Evolutionary conservation across 2,797 vertebrate species (phyloP), one percentile per base, ranked within the genome.

Genomic region (Falco berigora): DNA sequence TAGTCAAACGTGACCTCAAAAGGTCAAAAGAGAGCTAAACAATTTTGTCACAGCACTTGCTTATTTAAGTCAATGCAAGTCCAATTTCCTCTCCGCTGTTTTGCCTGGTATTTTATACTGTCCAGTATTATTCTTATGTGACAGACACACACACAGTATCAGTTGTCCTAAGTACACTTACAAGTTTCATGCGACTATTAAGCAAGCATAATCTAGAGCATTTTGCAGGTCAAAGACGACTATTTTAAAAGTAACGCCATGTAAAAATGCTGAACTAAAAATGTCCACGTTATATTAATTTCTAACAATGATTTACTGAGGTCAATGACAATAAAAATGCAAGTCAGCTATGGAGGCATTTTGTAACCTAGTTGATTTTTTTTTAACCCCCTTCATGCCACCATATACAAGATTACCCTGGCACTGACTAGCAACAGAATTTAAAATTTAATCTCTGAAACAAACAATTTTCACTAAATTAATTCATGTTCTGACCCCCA

Each of bases 1-100:
- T 98, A 98, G 98, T 98, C 97, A 96, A 97, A 98, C 92, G 34
- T 98, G 98, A 98, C 98, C 98, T 83, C 95, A 42, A 96, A 66
- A 96, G 98, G 98, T 98, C 98, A 98, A 77, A 94, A 96, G 94
- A 97, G 98, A 98, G 93, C 98, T 98, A 98, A 98, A 97, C 98
- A 98, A 98, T 98, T 97, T 97, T 98, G 97, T 97, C 97, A 97
- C 97, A 97, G 97, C 95, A 90, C 97, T 97, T 97, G 94, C 97
- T 97, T 98, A 98, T 97, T 98, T 98, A 98, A 98, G 97, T 97
- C 97, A 97, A 97, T 96, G 97, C 91, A 88, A 96, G 91, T 93
- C 96, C 95, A 97, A 96, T 98, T 98, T 98, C 97, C 97, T 98
- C 94, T 96, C 91, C 63, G 73, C 94, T 91, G 83, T 58, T 88